Evolutionary conservation across 2,113 vertebrate species (phyloP).

Genomic region (Zootoca vivipara): DNA sequence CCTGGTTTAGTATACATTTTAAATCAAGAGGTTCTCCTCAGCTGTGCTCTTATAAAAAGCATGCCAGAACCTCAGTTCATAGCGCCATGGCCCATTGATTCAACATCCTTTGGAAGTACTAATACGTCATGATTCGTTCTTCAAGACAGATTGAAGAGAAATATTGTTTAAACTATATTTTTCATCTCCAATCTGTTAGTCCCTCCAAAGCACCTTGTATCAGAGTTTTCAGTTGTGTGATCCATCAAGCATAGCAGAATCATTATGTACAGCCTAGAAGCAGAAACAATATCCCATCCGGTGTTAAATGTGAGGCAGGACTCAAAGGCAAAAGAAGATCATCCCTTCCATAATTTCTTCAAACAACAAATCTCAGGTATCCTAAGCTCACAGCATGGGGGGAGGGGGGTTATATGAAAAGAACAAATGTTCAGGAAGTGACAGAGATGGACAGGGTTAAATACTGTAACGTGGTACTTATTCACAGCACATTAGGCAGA

Average conservation of each 20-base stretch:
- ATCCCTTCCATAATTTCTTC: constrained; percentile 1
- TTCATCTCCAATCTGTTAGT: constrained; percentile 15
- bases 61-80: constrained; percentile 23
- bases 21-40: constrained; percentile 19
- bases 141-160: not conserved
- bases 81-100: constrained; percentile 3
- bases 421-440: constrained; percentile 36
- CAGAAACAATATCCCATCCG: constrained; percentile 32
- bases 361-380: constrained; percentile 24
- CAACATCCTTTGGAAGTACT: constrained; percentile 29
- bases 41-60: constrained; percentile 4
- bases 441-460: constrained; percentile 65
- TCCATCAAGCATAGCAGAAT: constrained; percentile 15
- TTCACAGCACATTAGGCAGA: constrained; percentile 71
- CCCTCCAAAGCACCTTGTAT: not conserved
- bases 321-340: not conserved
- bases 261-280: not conserved
- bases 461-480: constrained; percentile 64
- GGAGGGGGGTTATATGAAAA: constrained; percentile 4
- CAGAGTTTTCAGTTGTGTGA: constrained; percentile 30
- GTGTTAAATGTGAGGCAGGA: not conserved
- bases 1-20: constrained; percentile 5
- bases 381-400: constrained; percentile 24
- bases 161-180: constrained; percentile 7
- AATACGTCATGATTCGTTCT: constrained; percentile 9